phyloP scores from a whole-genome alignment of 1,140 invertebrate genomes.

The Drosophila carrolli region DNA sequence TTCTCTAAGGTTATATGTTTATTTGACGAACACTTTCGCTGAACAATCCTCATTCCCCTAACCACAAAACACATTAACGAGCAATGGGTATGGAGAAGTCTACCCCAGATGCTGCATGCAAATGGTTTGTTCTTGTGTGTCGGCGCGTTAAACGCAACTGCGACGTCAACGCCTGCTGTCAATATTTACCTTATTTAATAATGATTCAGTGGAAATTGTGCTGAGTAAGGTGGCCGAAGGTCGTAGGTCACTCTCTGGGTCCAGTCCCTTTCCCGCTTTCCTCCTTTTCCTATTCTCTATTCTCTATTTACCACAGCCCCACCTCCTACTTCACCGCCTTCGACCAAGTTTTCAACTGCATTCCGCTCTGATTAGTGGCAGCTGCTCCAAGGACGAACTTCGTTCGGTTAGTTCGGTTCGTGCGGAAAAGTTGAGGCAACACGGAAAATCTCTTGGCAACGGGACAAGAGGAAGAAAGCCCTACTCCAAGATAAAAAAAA shows the following conservation, averaged over 20 bases:
- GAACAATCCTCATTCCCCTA: too few species aligned
- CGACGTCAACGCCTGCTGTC: constrained; percentile 40
- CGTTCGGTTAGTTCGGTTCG: constrained; percentile 17
- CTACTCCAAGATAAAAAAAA: not conserved
- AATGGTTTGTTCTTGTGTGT: constrained; percentile 42
- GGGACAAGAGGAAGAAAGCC: not conserved
- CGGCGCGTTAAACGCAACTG: constrained; percentile 20
- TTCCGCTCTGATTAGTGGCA: constrained; percentile 44
- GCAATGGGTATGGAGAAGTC: not conserved
- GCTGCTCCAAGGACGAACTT: constrained; percentile 34
- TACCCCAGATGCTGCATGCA: not conserved
- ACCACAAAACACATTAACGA: not conserved
- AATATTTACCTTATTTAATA: constrained; percentile 54
- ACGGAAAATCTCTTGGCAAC: constrained; percentile 8
- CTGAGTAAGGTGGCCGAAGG: constrained; percentile 4
- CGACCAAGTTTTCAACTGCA: constrained; percentile 15
- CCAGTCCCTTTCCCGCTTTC: not conserved
- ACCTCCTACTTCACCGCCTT: not conserved
- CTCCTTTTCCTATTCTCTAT: not conserved
- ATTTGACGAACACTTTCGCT: too few species aligned
- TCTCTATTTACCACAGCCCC: too few species aligned
- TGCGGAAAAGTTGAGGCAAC: constrained; percentile 26
- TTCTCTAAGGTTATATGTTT: too few species aligned
- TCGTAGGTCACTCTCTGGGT: constrained; percentile 30
- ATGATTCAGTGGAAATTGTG: constrained; percentile 27